A percentile compares a stretch with the other conserved stretches of the same genome.
Evolutionary conservation across 2,888 invertebrate species (phyloP).

Genomic region (Ochropleura leucogaster): DNA sequence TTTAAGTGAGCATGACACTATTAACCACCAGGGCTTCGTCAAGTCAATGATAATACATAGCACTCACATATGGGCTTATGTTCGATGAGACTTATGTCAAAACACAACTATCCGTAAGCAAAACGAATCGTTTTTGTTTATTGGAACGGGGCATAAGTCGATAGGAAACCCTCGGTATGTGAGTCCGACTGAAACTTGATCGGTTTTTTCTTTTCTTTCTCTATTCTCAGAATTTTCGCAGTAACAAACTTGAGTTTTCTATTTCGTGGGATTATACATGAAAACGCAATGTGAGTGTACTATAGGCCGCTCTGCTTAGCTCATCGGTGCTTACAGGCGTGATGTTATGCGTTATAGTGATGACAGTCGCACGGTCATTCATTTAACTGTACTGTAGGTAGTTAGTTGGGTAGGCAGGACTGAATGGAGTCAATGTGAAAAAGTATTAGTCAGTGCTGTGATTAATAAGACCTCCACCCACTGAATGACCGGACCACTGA

Average conservation of each 20-base stretch:
- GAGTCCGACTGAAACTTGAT: no score
- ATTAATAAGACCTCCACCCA: slow-evolving; percentile 32
- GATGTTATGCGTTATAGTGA: neutral
- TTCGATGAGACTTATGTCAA: no score
- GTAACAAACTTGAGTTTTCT: neutral
- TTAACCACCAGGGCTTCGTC: no score
- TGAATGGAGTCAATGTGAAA: neutral
- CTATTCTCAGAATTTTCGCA: no score
- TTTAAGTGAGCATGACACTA: no score
- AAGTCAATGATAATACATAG: no score
- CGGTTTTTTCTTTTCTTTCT: no score
- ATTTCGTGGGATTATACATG: neutral
- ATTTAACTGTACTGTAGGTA: neutral
- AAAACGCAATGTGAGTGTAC: neutral
- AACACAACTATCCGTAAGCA: no score
- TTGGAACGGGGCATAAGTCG: no score
- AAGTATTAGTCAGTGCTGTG: slow-evolving; percentile 37
- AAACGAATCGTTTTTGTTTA: no score
- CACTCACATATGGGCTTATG: no score
- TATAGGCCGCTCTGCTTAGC: neutral
- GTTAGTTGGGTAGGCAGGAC: neutral
- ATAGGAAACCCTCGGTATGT: no score
- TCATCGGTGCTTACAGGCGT: neutral
- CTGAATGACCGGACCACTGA: neutral
- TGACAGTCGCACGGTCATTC: neutral